Evolutionary conservation across 2,113 vertebrate genomes (phyloP), one percentile per base, ranked within the genome.

Genomic region (Rhipidura dahli): DNA sequence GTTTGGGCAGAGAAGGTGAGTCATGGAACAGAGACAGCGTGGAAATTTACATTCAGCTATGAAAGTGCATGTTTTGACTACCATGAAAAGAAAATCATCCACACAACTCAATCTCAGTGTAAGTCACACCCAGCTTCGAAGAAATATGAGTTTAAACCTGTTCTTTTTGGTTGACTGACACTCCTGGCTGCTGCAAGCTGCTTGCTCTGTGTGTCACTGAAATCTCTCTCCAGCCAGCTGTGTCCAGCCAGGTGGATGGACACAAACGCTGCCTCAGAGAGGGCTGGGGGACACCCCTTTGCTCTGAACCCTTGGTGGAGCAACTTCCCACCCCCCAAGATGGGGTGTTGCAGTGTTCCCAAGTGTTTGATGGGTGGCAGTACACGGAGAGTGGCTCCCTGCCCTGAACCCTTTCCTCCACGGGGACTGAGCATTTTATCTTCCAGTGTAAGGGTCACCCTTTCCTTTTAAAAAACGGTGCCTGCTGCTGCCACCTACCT

Each of bases 401-500:
- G 40, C 13, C 33, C 53, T 66, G 60, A 76, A 24, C 13, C 11
- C 8, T 42, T 27, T 71, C 23, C 60, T 73, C 28, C 76, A 63
- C 0, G 3, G 59, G 28, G n/a, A 26, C 27, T 4, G 0, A 16
- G 28, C 13, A 28, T 68, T 92, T 95, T 82, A 50, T 60, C 61
- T 84, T 59, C 37, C 44, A 80, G 33, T 19, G 6, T 51, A 82
- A 23, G 40, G 37, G 22, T 91, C 4, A 0, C 13, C 49, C 54
- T 75, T 87, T 49, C 31, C 27, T 89, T 65, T 27, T 17, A 45
- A 85, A 83, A 64, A 49, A 37, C 0, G 0, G 33, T 28, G 82
- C 88, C 35, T 84, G 66, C 90, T 96, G 82, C 94, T 90, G 88
- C 92, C 92, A 93, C 79, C 88, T 96, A 45, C 82, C 88, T 94